Base-by-base conservation (phyloP, 2,113 vertebrate genomes). In the Gambusia affinis region DNA sequence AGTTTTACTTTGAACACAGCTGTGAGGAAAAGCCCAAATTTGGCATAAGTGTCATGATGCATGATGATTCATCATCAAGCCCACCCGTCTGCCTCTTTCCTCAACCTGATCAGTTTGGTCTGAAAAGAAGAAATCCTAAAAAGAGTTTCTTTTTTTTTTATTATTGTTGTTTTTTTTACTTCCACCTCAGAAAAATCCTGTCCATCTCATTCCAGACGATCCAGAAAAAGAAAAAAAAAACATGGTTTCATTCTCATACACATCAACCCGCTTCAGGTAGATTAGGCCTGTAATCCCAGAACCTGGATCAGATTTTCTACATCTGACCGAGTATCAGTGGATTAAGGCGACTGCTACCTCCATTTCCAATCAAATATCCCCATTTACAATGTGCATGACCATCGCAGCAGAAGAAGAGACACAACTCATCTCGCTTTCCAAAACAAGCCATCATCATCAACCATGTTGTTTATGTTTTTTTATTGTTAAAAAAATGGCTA, bases 1-100 rank as follows among this genome's bases (percentile, higher is more conserved):
- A 8, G 2, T 44, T 12, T 70, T 15, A 15, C n/a, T 19, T 71
- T 67, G 19, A 8, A 47, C 60, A 75, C 85, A 85, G 75, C 88
- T 71, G 72, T 87, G 87, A 88, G 88, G 86, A 82, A 75, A 84
- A 87, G 87, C 74, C 39, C 91, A 92, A 90, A 92, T 95, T 89
- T 93, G 92, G 82, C 90, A 82, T 57, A 51, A 37, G 88, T 81
- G 61, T 86, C 70, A 85, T 88, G 64, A 92, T 85, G 88, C 91
- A 93, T 84, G 79, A 87, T 30, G 39, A 29, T 77, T 73, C 90
- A 92, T 92, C 85, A 37, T 37, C 35, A 37, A 79, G 85, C 79
- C 83, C 82, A 68, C 80, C 85, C 57, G 37, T 70, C 79, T 35
- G 79, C 80, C 71, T 79, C 66, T 63, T 2, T n/a, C 63, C 54